Conservation (phyloP, 2,888 invertebrate species). For the Cyrtodaria siliqua region DNA sequence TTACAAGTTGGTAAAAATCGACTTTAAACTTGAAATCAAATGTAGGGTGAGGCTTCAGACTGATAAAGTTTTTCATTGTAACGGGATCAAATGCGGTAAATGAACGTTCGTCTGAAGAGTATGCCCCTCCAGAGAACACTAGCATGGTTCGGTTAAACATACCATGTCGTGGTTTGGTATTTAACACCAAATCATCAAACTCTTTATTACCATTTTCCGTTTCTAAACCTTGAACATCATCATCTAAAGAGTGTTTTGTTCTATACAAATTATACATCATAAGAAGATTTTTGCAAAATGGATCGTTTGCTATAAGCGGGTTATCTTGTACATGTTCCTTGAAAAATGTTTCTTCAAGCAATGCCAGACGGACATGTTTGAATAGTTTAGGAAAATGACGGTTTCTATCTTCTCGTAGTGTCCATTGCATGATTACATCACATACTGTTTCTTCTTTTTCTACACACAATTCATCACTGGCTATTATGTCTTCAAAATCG, state of each 20-base stretch:
- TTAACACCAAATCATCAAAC: slow-evolving; percentile 16
- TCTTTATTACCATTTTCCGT: slow-evolving; percentile 11
- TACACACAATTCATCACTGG: slow-evolving; percentile 95
- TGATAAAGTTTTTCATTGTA: slow-evolving; percentile 72
- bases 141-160: slow-evolving; percentile 79
- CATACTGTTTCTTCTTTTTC: slow-evolving; percentile 95
- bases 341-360: slow-evolving; percentile 87
- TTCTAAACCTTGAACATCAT: background rate
- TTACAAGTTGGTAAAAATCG: slow-evolving; percentile 73
- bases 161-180: slow-evolving; percentile 70
- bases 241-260: slow-evolving; percentile 15
- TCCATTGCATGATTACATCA: slow-evolving; percentile 93
- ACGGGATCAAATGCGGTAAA: slow-evolving; percentile 78
- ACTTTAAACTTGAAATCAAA: slow-evolving; percentile 81
- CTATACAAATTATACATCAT: slow-evolving; percentile 56
- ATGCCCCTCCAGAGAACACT: slow-evolving; percentile 77
- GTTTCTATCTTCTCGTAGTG: slow-evolving; percentile 90
- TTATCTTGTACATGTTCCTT: slow-evolving; percentile 53
- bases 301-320: slow-evolving; percentile 59
- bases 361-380: slow-evolving; percentile 92
- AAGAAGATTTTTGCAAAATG: slow-evolving; percentile 58
- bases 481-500: slow-evolving; percentile 89
- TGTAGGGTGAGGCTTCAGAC: slow-evolving; percentile 76
- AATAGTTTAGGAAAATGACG: slow-evolving; percentile 89
- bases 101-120: slow-evolving; percentile 65